Base-by-base conservation (phyloP, 2,113 vertebrate genomes). In the Pagrus major region DNA sequence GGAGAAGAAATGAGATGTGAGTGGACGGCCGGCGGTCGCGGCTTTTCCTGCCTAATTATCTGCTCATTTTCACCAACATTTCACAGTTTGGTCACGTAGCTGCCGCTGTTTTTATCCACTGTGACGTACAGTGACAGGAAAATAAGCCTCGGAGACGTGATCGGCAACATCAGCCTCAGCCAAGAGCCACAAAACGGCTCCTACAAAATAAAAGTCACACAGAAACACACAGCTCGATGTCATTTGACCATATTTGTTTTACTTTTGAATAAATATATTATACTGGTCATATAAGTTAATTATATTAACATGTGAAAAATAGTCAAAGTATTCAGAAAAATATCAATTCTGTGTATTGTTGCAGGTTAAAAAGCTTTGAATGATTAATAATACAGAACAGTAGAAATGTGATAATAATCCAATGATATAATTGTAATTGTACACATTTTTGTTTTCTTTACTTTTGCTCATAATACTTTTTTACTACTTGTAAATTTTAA, bases 11-110 rank as follows among this genome's bases (percentile, higher is more conserved):
- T 75, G 12, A 2, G 74, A 81, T 14, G 81, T 71, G 70, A 79
- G 71, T 8, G 46, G 51, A 64, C 11, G 42, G 74, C 86, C 70
- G 60, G 74, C 0, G 86, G 83, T 80, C 63, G 49, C 10, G 4
- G 35, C 9, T 42, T 20, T 52, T 29, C 73, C 67, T 65, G 67
- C 63, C 52, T 88, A 76, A 89, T 89, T 76, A 80, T 81, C 61
- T n/a, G 60, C 25, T 76, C 16, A 12, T 72, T 73, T 52, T 64
- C 56, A 49, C 11, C 76, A 73, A 39, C 78, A 5, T 59, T 54
- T 83, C 67, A 12, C 87, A 60, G 67, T 68, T 60, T 29, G 20
- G 78, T 41, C 78, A 23, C 4, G 21, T 0, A 39, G 73, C 65
- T 12, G 54, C 25, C 60, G 83, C 12, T 75, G 76, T 71, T 71